Evolutionary conservation across 2,888 invertebrate species (phyloP).

Genomic region (Merodon equestris): DNA sequence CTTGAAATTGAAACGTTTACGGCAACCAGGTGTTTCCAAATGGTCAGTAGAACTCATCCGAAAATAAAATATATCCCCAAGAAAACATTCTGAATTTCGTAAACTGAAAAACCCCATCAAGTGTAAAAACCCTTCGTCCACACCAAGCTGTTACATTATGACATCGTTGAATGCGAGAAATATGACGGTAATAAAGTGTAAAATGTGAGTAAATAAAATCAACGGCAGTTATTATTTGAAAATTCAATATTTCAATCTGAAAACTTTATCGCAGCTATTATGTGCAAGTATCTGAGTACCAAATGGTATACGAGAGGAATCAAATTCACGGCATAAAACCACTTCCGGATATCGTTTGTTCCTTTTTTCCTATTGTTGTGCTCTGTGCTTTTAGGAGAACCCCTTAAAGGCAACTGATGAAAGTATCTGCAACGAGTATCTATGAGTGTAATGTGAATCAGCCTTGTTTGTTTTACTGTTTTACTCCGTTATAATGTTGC

Average conservation of each 20-base stretch:
- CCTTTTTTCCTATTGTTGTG: not conserved
- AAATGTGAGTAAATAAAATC: slow-evolving; percentile 43
- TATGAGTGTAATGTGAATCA: slow-evolving; percentile 34
- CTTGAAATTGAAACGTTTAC: slow-evolving; percentile 23
- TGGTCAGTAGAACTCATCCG: slow-evolving; percentile 9
- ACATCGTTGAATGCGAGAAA: slow-evolving; percentile 1
- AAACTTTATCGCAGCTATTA: slow-evolving; percentile 26
- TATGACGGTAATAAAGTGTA: slow-evolving; percentile 37
- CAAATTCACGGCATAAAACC: slow-evolving; percentile 52
- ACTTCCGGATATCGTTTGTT: slow-evolving; percentile 41
- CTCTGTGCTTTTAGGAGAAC: not conserved
- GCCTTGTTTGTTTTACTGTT: slow-evolving; percentile 31
- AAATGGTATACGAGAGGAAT: slow-evolving; percentile 33
- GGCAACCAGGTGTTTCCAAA: slow-evolving; percentile 17
- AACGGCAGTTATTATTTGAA: slow-evolving; percentile 30
- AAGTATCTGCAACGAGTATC: no score
- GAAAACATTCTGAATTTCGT: not conserved
- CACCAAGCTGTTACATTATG: not conserved
- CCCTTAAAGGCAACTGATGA: slow-evolving; percentile 5
- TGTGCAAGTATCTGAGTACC: no score
- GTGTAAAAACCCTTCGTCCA: slow-evolving; percentile 15
- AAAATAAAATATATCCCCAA: slow-evolving; percentile 4
- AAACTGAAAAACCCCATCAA: slow-evolving; percentile 9
- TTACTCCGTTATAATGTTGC: not conserved
- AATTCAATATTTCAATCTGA: slow-evolving; percentile 40